Evolutionary conservation across 2,797 vertebrate genomes (phyloP).

Genomic region (Gallinago stenura): DNA sequence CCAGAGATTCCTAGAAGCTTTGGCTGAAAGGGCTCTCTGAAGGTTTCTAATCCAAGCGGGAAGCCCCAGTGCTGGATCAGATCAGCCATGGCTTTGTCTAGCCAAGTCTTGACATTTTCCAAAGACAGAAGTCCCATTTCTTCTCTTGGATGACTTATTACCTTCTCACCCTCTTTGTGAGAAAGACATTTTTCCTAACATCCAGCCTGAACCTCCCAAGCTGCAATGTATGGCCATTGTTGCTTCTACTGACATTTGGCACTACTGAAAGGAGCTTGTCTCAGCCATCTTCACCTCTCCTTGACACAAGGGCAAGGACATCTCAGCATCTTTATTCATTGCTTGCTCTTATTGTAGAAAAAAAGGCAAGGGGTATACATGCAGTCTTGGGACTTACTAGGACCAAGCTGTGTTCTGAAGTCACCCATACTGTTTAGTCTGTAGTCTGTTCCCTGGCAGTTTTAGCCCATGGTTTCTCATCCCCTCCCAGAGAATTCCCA

Average conservation of each 20-base stretch:
- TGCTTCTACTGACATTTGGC: neutral
- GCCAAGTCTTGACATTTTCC: neutral
- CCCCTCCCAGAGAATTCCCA: neutral
- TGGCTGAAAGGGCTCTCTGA: neutral
- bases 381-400: neutral
- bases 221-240: neutral
- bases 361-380: neutral
- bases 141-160: neutral
- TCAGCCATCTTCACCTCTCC: neutral
- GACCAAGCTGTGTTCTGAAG: neutral
- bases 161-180: neutral
- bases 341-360: neutral
- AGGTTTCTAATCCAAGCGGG: neutral
- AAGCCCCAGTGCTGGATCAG: neutral
- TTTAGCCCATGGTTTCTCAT: neutral
- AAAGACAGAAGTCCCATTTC: neutral
- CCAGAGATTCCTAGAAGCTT: neutral
- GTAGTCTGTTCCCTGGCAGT: neutral
- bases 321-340: neutral
- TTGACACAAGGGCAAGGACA: neutral
- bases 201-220: neutral
- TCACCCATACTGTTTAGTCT: neutral
- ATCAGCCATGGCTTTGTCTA: neutral
- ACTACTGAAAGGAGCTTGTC: neutral
- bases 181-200: neutral